Conservation (phyloP, 2,888 invertebrate species). For the Hipparchia semele region DNA sequence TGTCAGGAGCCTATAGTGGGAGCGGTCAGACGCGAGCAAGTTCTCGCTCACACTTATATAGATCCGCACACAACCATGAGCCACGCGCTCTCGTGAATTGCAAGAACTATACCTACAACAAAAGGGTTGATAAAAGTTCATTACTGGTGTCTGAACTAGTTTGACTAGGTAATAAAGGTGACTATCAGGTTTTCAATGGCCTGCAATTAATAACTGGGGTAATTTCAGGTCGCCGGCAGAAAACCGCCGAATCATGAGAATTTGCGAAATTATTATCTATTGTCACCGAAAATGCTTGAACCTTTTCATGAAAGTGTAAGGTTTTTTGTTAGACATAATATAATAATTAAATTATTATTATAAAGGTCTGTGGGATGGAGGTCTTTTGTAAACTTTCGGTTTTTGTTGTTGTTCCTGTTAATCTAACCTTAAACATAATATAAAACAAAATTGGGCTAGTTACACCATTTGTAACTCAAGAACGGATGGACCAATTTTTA, state of each 20-base stretch:
- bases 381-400: background rate
- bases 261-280: constrained; percentile 16
- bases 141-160: background rate
- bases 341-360: background rate
- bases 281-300: constrained; percentile 14
- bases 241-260: constrained; percentile 19
- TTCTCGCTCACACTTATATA: no score
- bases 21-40: no score
- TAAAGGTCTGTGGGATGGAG: background rate
- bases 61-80: no score
- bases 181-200: constrained; percentile 9
- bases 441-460: no score
- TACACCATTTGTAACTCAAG: no score
- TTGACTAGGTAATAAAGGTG: constrained; percentile 4
- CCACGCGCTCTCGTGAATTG: no score
- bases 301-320: constrained; percentile 3
- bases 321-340: background rate
- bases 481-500: no score
- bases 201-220: constrained; percentile 15
- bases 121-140: background rate
- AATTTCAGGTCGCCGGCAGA: constrained; percentile 12
- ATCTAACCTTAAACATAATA: no score
- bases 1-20: no score
- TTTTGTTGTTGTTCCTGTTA: no score
- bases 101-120: background rate